Percentiles rank a stretch among this genome's conserved stretches.
phyloP scores from a whole-genome alignment of 2,113 vertebrate species.

The Sakesphorus luctuosus region DNA sequence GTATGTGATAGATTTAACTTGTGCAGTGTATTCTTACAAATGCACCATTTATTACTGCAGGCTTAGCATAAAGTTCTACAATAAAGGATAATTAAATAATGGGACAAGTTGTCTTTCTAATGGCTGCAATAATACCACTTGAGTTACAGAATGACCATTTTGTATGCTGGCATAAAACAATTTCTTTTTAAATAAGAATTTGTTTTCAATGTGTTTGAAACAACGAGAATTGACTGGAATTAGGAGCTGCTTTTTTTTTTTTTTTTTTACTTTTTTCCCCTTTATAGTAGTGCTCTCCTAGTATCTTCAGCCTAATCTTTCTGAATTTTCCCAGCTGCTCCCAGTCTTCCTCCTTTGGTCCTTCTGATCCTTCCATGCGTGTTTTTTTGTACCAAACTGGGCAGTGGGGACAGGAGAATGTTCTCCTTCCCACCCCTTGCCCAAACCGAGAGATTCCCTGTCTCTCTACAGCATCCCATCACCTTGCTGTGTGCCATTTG shows the following conservation, averaged over 20 bases:
- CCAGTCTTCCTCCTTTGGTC: background rate
- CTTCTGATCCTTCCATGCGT: background rate
- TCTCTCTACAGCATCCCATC: background rate
- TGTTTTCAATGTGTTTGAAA: background rate
- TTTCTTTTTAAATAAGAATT: background rate
- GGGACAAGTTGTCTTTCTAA: background rate
- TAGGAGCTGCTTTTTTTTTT: background rate
- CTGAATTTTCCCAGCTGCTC: background rate
- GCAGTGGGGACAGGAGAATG: rapidly evolving
- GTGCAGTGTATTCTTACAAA: background rate
- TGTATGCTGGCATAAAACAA: background rate
- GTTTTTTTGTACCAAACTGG: background rate
- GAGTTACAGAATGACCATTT: background rate
- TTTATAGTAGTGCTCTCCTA: background rate
- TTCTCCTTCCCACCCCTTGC: background rate
- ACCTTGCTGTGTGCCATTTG: rapidly evolving
- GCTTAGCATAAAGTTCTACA: background rate
- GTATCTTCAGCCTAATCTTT: background rate
- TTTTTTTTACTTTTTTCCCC: background rate
- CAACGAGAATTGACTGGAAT: background rate
- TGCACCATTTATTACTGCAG: background rate
- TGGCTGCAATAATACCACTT: background rate
- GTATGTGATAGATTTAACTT: background rate
- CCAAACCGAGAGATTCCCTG: background rate
- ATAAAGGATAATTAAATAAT: background rate